These are phyloP conservation scores for Bufotes viridis DNA, from an alignment of 2,797 vertebrate genomes.

Conservation along the genomic window DNA sequence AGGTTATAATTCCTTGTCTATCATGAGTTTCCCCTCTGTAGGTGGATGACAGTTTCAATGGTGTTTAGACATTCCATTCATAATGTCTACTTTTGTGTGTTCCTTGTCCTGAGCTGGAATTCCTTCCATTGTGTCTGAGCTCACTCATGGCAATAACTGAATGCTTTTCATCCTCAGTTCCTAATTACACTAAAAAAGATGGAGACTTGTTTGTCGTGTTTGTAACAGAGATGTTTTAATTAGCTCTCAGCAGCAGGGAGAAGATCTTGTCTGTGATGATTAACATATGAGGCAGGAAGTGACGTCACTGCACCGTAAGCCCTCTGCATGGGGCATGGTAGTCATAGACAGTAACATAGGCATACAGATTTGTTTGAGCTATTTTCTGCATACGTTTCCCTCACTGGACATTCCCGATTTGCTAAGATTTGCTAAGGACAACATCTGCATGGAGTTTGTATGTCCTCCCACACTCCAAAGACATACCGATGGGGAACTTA, in stretches of 20 bases:
- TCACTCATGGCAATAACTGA: slow-evolving; percentile 78
- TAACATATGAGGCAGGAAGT: slow-evolving; percentile 72
- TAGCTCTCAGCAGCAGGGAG: slow-evolving; percentile 74
- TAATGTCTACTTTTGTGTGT: slow-evolving; percentile 78
- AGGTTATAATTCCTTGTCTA: slow-evolving; percentile 77
- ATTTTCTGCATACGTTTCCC: not conserved
- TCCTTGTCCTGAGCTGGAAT: slow-evolving; percentile 77
- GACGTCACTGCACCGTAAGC: slow-evolving; percentile 8
- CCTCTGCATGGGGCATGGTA: not conserved
- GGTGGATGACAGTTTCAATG: slow-evolving; percentile 80
- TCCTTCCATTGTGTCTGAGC: slow-evolving; percentile 78
- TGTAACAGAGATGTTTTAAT: slow-evolving; percentile 77
- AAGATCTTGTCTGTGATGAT: slow-evolving; percentile 75
- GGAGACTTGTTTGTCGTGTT: slow-evolving; percentile 71
- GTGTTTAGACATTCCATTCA: slow-evolving; percentile 79
- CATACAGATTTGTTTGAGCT: not conserved
- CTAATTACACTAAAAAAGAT: slow-evolving; percentile 76
- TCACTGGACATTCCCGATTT: not conserved
- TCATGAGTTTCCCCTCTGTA: slow-evolving; percentile 74
- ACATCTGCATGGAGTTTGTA: no score
- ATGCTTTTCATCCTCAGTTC: slow-evolving; percentile 75
- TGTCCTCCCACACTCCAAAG: no score
- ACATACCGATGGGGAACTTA: no score
- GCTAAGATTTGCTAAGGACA: no score
- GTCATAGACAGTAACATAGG: not conserved